phyloP scores from a whole-genome alignment of 2,797 vertebrate species.

The Muraenolepis orangiensis region DNA sequence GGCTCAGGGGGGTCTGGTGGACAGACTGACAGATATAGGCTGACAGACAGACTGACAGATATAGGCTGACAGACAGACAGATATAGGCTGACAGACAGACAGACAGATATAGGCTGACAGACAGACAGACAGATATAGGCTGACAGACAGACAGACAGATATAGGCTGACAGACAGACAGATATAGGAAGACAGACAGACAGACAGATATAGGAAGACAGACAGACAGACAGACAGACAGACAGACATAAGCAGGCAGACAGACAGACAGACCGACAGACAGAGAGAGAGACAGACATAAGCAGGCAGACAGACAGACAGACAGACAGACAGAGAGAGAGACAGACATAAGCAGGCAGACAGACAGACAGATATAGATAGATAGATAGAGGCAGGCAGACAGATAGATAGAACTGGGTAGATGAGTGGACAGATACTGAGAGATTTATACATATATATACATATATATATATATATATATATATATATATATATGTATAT shows the following conservation, averaged over 20 bases:
- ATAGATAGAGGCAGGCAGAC: background rate
- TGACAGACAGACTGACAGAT: background rate
- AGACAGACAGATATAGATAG: background rate
- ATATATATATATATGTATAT: no score
- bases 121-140: no score
- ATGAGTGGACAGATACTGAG: background rate
- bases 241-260: background rate
- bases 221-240: no score
- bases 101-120: no score
- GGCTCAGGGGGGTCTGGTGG: background rate
- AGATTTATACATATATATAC: no score
- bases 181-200: background rate
- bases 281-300: background rate
- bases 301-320: no score
- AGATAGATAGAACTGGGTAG: background rate
- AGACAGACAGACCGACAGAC: background rate
- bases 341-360: background rate
- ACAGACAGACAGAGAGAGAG: background rate
- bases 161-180: background rate
- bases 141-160: no score
- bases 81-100: no score
- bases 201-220: background rate
- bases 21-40: background rate
- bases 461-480: no score
- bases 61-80: no score